Evolutionary conservation across 2,113 vertebrate genomes (phyloP), one percentile per base, ranked within the genome.

Genomic region (Melanocharis versteri): DNA sequence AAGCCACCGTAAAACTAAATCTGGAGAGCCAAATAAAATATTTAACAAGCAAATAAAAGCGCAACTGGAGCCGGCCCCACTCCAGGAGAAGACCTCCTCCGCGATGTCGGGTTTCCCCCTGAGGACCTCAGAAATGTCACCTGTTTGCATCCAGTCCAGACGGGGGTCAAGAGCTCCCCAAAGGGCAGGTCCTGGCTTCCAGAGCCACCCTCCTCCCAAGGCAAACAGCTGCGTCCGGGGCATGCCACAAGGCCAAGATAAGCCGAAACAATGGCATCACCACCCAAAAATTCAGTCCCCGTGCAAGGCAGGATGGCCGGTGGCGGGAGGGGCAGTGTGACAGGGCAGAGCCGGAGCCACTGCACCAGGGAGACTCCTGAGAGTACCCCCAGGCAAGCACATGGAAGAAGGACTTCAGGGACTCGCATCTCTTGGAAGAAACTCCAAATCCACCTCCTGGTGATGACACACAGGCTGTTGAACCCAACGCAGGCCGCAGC

Each of bases 21-120:
- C 86, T 40, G 48, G 60, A 92, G 76, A 51, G 90, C 60, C 94
- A 96, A 95, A 96, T 96, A 89, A 97, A 97, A 96, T 77, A 92
- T 92, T 96, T 95, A 94, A 96, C 77, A 68, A 93, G 94, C 90
- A 95, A 96, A 93, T 94, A 92, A 79, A 96, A 90, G 81, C 0
- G 17, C 45, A 90, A 65, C 62, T 0, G 2, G 66, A 82, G 82
- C 68, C 33, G 0, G 66, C 48, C 33, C 24, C 21, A 2, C 53
- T 90, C 48, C 14, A 3, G 33, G 35, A 48, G 57, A 35, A 47
- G 58, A 53, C 23, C 89, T 94, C 65, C 58, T 79, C 54, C 0
- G 0, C 1, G 2, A 40, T 6, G 0, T 30, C 0, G 0, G 5
- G 21, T 51, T 94, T 72, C 57, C 54, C 33, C 37, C 28, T 0